These are phyloP conservation scores for Crossaster papposus DNA, from an alignment of 53 echinoderm and acorn worm species.

Conservation along the genomic window DNA sequence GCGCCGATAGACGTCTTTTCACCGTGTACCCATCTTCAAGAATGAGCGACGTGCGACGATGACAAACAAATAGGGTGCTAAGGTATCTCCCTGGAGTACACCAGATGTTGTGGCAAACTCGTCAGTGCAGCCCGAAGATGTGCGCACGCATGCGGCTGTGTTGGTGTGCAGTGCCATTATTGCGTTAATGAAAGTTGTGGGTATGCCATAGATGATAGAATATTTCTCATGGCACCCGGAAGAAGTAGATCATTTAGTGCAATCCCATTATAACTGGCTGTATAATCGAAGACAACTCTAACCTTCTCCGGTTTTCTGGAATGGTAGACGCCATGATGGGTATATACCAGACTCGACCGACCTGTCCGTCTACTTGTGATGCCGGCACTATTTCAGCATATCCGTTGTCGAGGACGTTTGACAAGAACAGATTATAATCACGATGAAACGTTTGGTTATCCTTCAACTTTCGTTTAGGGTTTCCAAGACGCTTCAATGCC, in stretches of 20 bases:
- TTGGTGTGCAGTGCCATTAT: no score
- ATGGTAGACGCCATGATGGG: slow-evolving; percentile 50
- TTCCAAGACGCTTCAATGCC: slow-evolving; percentile 16
- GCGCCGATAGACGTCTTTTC: no score
- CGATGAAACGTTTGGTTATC: not conserved
- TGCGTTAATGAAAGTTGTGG: no score
- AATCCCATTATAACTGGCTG: slow-evolving; percentile 34
- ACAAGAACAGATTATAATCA: slow-evolving; percentile 26
- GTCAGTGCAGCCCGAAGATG: no score
- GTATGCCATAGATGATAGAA: no score
- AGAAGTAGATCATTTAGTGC: slow-evolving; percentile 47
- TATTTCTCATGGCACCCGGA: no score
- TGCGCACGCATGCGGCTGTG: no score
- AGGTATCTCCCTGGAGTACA: no score
- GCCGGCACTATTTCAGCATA: slow-evolving; percentile 65
- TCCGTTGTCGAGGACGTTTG: slow-evolving; percentile 33
- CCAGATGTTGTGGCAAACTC: no score
- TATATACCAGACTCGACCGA: slow-evolving; percentile 46
- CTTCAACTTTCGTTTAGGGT: slow-evolving; percentile 8
- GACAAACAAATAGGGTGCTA: no score
- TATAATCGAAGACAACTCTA: slow-evolving; percentile 45
- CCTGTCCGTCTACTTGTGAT: slow-evolving; percentile 11
- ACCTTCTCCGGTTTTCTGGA: slow-evolving; percentile 32
- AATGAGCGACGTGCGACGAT: no score
- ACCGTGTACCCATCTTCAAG: no score